phyloP scores from a whole-genome alignment of 2,888 invertebrate species.

The Dyspetes luteomarginatus region DNA sequence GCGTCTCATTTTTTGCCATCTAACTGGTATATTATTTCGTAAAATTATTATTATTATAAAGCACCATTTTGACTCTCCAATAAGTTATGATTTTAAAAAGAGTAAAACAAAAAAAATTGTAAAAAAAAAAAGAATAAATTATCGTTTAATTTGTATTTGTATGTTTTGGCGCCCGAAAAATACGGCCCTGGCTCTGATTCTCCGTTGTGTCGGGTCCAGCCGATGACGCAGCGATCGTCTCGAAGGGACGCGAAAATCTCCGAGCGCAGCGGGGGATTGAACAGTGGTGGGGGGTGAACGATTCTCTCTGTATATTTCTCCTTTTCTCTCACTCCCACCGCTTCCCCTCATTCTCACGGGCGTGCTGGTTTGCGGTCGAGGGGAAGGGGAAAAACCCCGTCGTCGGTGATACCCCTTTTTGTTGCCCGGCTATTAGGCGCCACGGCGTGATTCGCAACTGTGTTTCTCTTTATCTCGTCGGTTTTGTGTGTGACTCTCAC shows the following conservation, averaged over 20 bases:
- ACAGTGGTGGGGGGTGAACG: conserved; percentile 59
- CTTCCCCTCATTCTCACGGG: conserved; percentile 63
- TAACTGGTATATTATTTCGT: too few relatives aligned
- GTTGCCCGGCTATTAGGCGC: conserved; percentile 83
- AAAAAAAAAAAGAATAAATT: not conserved
- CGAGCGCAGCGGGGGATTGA: conserved; percentile 65
- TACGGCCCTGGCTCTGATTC: conserved; percentile 75
- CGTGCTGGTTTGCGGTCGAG: conserved; percentile 19
- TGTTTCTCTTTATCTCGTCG: conserved; percentile 80
- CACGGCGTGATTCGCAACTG: conserved; percentile 82
- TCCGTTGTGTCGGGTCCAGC: conserved; percentile 73
- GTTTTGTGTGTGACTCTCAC: conserved; percentile 63
- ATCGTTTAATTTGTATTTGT: not conserved
- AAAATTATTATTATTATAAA: too few relatives aligned
- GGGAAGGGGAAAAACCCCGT: conserved; percentile 44
- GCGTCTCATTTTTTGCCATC: not conserved
- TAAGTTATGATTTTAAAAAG: too few relatives aligned
- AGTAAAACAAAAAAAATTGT: not conserved
- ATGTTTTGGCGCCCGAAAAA: not conserved
- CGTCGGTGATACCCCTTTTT: conserved; percentile 75
- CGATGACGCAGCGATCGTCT: conserved; percentile 68
- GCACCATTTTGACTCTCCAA: too few relatives aligned
- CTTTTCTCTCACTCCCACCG: conserved; percentile 18
- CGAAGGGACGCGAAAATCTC: conserved; percentile 73
- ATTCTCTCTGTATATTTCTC: conserved; percentile 24